Evolutionary conservation across 2,888 invertebrate species (phyloP).

Genomic region (Digitonthophagus gazella): DNA sequence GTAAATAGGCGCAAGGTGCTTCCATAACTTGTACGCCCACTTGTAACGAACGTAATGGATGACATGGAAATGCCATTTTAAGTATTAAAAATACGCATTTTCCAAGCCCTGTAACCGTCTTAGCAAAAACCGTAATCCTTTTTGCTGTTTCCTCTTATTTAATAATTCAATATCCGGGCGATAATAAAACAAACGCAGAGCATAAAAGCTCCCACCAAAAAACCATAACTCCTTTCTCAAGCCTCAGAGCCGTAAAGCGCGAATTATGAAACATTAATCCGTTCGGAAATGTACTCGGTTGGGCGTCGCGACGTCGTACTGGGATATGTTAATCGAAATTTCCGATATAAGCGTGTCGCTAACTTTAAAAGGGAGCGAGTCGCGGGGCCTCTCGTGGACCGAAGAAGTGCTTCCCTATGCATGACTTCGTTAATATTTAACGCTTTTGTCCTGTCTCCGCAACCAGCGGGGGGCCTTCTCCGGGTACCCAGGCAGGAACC

Average conservation of each 20-base stretch:
- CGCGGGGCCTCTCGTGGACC: slow-evolving; percentile 16
- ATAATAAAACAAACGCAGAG: not conserved
- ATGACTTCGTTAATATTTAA: slow-evolving; percentile 42
- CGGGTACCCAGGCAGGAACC: slow-evolving; percentile 28
- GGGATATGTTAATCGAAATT: slow-evolving; percentile 20
- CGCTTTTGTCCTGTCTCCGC: slow-evolving; percentile 35
- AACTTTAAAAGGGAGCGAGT: slow-evolving; percentile 20
- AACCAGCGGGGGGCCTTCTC: slow-evolving; percentile 5
- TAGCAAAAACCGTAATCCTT: not conserved
- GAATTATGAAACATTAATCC: not conserved
- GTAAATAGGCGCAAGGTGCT: slow-evolving; percentile 9
- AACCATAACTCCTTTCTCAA: not conserved
- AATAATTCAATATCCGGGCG: not conserved
- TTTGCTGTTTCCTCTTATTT: not conserved
- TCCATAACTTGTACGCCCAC: slow-evolving; percentile 11
- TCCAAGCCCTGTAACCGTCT: not conserved
- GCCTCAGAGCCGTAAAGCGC: not conserved
- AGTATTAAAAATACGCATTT: not conserved
- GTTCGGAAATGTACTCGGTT: not conserved
- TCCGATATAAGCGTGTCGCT: slow-evolving; percentile 26
- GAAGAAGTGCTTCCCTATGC: slow-evolving; percentile 36
- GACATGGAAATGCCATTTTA: not conserved
- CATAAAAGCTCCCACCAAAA: not conserved
- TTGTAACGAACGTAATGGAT: not conserved
- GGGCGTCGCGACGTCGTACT: not conserved